Evolutionary conservation across 2,888 invertebrate species (phyloP).

Genomic region (Drosophila ustulata): DNA sequence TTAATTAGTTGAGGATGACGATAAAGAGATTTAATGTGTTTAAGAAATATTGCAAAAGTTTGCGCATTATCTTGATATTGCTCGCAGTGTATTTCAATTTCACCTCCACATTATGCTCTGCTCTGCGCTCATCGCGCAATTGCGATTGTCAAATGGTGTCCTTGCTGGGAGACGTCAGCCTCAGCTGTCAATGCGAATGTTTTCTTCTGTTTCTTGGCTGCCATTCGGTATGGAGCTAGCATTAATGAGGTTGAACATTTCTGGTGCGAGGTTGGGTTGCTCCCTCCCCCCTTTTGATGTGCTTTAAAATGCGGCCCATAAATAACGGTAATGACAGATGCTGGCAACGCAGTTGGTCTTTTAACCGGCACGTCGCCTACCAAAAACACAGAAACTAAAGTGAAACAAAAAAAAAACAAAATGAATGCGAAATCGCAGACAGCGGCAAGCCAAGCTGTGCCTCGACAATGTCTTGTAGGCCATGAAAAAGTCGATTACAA

Average conservation of each 20-base stretch:
- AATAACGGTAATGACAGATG: constrained; percentile 67
- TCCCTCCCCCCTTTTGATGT: constrained; percentile 47
- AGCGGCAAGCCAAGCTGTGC: constrained; percentile 36
- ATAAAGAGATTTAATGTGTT: neutral
- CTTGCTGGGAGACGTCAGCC: constrained; percentile 30
- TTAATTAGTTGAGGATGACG: too few species aligned
- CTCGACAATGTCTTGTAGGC: constrained; percentile 69
- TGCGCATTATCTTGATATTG: constrained; percentile 3
- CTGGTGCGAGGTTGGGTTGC: neutral
- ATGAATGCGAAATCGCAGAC: constrained; percentile 49
- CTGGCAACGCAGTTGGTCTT: constrained; percentile 51
- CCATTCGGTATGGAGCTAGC: constrained; percentile 25
- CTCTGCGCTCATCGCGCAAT: constrained; percentile 1
- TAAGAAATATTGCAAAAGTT: neutral
- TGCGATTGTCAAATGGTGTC: constrained; percentile 38
- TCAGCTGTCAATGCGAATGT: constrained; percentile 57
- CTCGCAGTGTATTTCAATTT: constrained; percentile 19
- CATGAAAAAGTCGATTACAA: constrained; percentile 79
- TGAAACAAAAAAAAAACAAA: constrained; percentile 37
- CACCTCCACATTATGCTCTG: neutral
- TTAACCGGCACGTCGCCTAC: constrained; percentile 19
- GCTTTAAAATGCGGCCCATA: constrained; percentile 64
- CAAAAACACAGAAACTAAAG: constrained; percentile 6
- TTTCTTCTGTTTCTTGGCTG: constrained; percentile 11
- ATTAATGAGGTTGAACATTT: constrained; percentile 57